Percentiles rank a stretch among this genome's conserved stretches.
Conservation (phyloP, 2,113 vertebrate species). For the Apodemus sylvaticus region DNA sequence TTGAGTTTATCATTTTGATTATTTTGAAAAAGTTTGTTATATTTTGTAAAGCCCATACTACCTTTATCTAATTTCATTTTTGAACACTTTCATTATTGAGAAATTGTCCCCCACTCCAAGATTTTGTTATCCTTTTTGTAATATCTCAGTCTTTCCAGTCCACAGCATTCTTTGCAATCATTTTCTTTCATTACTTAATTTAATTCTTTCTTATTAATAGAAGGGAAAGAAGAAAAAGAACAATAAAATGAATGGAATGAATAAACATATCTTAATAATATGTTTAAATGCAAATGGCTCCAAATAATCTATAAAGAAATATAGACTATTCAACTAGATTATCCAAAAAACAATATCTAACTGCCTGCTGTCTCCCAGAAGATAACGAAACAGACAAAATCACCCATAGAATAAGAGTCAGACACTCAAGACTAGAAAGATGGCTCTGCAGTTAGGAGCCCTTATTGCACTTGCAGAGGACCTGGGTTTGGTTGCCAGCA, state of each 20-base stretch:
- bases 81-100: not conserved
- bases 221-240: not conserved
- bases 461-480: not conserved
- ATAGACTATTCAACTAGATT: not conserved
- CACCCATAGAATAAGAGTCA: not conserved
- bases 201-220: not conserved
- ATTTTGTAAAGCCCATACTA: not conserved
- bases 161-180: not conserved
- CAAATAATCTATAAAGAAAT: not conserved
- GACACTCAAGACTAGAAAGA: not conserved
- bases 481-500: not conserved
- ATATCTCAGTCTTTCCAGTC: not conserved
- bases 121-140: not conserved
- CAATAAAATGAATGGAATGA: not conserved
- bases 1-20: not conserved
- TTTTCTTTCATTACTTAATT: not conserved
- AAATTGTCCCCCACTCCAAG: not conserved
- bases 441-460: not conserved
- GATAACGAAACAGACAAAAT: not conserved
- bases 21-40: not conserved
- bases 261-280: not conserved
- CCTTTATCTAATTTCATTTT: not conserved
- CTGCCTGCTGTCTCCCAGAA: not conserved
- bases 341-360: not conserved
- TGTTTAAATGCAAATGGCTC: not conserved